phyloP scores from a whole-genome alignment of 2,113 vertebrate species.

The Protobothrops flavoviridis region DNA sequence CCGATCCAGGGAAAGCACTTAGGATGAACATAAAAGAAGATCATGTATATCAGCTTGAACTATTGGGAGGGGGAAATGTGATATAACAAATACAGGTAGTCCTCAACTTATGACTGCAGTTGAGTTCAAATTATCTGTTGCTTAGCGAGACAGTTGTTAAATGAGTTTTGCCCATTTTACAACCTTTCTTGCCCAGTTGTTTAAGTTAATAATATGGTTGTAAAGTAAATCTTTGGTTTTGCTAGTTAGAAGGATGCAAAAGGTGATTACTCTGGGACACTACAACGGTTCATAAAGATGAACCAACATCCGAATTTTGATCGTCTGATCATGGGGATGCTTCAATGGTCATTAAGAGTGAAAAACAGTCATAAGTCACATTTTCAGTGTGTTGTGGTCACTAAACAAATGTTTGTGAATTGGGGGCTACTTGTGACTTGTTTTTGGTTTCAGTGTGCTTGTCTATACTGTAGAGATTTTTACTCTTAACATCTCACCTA shows the following conservation, averaged over 20 bases:
- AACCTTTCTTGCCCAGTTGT: too few relatives aligned
- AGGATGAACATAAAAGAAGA: neutral
- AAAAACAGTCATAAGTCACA: neutral
- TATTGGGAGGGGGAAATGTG: neutral
- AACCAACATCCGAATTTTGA: neutral
- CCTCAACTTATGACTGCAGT: too few relatives aligned
- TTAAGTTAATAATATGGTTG: too few relatives aligned
- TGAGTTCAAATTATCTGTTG: too few relatives aligned
- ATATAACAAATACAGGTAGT: neutral
- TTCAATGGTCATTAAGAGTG: neutral
- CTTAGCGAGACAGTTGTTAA: too few relatives aligned
- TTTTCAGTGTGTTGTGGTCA: neutral
- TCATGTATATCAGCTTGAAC: neutral
- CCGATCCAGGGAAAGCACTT: neutral
- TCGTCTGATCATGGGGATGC: neutral
- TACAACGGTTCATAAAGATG: too few relatives aligned
- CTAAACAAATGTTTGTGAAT: neutral
- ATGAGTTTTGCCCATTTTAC: too few relatives aligned
- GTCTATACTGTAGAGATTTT: neutral
- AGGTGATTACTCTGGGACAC: too few relatives aligned
- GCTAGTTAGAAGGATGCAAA: too few relatives aligned
- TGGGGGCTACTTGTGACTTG: neutral
- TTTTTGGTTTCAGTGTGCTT: neutral
- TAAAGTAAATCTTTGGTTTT: too few relatives aligned
- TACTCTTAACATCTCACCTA: neutral